Conservation (phyloP, 2,113 vertebrate species). For the Euleptes europaea region DNA sequence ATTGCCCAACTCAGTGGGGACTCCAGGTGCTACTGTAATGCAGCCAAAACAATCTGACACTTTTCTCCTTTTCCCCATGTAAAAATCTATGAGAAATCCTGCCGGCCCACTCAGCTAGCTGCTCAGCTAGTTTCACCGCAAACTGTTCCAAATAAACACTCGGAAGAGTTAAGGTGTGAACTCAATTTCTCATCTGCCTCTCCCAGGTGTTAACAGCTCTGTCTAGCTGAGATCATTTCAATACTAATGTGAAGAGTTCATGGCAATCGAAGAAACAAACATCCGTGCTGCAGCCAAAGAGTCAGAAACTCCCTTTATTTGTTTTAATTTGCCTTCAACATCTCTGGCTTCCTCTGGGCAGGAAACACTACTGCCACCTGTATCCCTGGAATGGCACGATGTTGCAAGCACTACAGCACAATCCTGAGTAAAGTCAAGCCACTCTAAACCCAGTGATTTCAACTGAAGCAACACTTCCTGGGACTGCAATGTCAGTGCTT, state of each 20-base stretch:
- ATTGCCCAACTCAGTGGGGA: not conserved
- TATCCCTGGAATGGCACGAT: not conserved
- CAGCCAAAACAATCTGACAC: fast-evolving
- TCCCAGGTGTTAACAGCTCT: conserved; percentile 39
- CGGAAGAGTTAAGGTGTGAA: conserved; percentile 49
- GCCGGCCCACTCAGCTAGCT: not conserved
- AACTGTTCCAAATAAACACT: conserved; percentile 8
- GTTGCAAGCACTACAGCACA: not conserved
- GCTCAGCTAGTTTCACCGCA: not conserved
- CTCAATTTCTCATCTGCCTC: not conserved
- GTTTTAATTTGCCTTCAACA: not conserved
- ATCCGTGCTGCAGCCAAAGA: conserved; percentile 19
- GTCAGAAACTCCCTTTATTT: conserved; percentile 17
- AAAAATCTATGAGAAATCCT: not conserved
- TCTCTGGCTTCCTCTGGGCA: not conserved
- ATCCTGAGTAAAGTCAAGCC: not conserved
- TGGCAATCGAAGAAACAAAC: conserved; percentile 54
- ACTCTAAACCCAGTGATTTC: not conserved
- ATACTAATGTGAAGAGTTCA: conserved; percentile 9
- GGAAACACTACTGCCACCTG: not conserved
- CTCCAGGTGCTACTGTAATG: not conserved
- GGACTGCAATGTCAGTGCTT: no score
- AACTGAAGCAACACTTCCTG: no score
- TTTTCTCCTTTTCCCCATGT: not conserved
- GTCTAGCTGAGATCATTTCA: conserved; percentile 46